Conservation (phyloP, 1,140 invertebrate genomes). For the Heliconius congener region DNA sequence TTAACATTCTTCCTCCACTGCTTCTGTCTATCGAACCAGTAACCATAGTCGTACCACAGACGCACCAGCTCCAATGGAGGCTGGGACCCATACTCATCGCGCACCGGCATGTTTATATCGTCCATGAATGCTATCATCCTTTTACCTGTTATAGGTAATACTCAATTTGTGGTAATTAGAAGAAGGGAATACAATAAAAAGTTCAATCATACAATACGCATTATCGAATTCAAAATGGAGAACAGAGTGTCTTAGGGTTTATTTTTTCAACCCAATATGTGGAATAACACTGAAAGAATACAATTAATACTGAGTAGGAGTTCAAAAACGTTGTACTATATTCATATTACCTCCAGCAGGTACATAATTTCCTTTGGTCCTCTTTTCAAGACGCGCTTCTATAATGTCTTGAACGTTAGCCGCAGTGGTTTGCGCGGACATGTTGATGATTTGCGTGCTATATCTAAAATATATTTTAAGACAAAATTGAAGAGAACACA, state of each 20-base stretch:
- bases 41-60: constrained; percentile 93
- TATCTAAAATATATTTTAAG: constrained; percentile 72
- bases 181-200: too few relatives aligned
- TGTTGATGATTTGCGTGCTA: constrained; percentile 88
- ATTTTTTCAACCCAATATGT: too few relatives aligned
- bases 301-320: too few relatives aligned
- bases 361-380: constrained; percentile 90
- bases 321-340: too few relatives aligned
- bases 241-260: too few relatives aligned
- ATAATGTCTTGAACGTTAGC: constrained; percentile 90
- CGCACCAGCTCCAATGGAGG: constrained; percentile 91
- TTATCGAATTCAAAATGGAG: too few relatives aligned
- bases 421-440: constrained; percentile 92
- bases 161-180: background rate
- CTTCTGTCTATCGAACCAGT: constrained; percentile 91
- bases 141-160: constrained; percentile 79
- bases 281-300: too few relatives aligned
- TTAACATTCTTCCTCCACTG: constrained; percentile 88
- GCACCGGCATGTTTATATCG: constrained; percentile 95
- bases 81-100: constrained; percentile 92
- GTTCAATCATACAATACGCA: too few relatives aligned
- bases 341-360: constrained; percentile 82
- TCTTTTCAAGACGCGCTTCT: constrained; percentile 90
- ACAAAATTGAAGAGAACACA: too few relatives aligned
- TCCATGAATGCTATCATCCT: constrained; percentile 92